Evolutionary conservation across 2,113 vertebrate species (phyloP), one percentile per base, ranked within the genome.

Genomic region (Sarotherodon lohbergeri): DNA sequence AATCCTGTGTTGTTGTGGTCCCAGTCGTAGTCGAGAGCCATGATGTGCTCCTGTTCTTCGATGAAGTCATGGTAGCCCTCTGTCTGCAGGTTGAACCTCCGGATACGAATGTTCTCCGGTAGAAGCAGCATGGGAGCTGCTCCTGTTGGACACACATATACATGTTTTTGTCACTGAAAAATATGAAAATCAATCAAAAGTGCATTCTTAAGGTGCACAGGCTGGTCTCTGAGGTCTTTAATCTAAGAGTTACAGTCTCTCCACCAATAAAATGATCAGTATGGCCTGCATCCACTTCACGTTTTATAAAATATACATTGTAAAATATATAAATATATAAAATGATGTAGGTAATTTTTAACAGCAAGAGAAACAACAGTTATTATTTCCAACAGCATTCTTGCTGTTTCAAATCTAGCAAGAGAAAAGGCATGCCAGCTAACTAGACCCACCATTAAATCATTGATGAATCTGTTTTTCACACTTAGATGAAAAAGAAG

Each of bases 21-120:
- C 98, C 98, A 99, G 7, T 98, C 98, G 11, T 98, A 99, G 94
- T 98, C 98, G 89, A 99, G 46, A 41, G 97, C 96, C 90, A 97
- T 97, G 88, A 99, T 97, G 55, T 85, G 97, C 54, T 98, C 97
- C 80, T 98, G 95, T 14, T 98, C 97, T 66, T 97, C 94, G 12
- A 99, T 95, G 73, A 97, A 98, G 91, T 99, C 97, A 4, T 97
- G 97, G 90, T 97, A 98, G 73, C 96, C 94, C 32, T 98, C 96
- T 2, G 97, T 97, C 52, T 98, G 97, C 80, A 98, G 91, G 85
- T 98, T 98, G 81, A 98, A 99, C 93, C 96, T 97, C 71, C 98
- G 95, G 93, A 99, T 98, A 7, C 97, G 95, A 78, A 99, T 95
- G 2, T 97, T 98, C 85, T 99, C 98, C 6, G 98, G 97, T 80